phyloP scores from a whole-genome alignment of 2,888 invertebrate species.

The Drosophila dives region DNA sequence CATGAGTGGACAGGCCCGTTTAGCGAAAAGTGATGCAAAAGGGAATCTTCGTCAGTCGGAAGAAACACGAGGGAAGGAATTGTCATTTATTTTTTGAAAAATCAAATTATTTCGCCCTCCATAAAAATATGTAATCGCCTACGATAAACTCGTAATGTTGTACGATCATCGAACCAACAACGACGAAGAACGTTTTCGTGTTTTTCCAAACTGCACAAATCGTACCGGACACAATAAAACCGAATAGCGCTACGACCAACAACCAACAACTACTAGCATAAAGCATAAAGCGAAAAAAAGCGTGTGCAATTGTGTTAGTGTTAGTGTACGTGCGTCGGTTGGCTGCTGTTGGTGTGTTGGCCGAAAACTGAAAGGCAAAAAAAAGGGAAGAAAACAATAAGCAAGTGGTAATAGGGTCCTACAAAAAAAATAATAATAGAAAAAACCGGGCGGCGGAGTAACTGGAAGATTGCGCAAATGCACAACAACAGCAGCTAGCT shows the following conservation, averaged over 20 bases:
- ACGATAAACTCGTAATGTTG: conserved; percentile 44
- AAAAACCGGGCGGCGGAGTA: conserved; percentile 31
- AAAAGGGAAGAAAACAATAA: conserved; percentile 41
- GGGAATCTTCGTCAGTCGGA: conserved; percentile 69
- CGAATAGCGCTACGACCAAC: conserved; percentile 19
- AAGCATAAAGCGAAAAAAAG: conserved; percentile 67
- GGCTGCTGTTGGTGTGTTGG: conserved; percentile 63
- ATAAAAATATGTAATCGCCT: conserved; percentile 35
- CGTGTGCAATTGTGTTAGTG: conserved; percentile 70
- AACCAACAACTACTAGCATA: conserved; percentile 4
- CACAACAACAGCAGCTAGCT: conserved; percentile 36
- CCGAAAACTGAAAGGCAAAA: conserved; percentile 51
- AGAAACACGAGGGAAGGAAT: conserved; percentile 78
- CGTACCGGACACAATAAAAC: conserved; percentile 34
- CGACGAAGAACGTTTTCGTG: conserved; percentile 24
- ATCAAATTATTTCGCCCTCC: conserved; percentile 30
- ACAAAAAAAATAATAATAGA: conserved; percentile 17
- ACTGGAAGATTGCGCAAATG: conserved; percentile 60
- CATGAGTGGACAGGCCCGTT: conserved; percentile 43
- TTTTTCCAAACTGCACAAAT: conserved; percentile 26
- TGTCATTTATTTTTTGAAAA: conserved; percentile 63
- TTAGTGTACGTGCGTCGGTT: conserved; percentile 73
- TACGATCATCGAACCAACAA: conserved; percentile 18
- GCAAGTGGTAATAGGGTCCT: conserved; percentile 15
- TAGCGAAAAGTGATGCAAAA: conserved; percentile 57